Base-by-base conservation (phyloP, 92 coral and sea anemone genomes). In the Anthopleura xanthogrammica region DNA sequence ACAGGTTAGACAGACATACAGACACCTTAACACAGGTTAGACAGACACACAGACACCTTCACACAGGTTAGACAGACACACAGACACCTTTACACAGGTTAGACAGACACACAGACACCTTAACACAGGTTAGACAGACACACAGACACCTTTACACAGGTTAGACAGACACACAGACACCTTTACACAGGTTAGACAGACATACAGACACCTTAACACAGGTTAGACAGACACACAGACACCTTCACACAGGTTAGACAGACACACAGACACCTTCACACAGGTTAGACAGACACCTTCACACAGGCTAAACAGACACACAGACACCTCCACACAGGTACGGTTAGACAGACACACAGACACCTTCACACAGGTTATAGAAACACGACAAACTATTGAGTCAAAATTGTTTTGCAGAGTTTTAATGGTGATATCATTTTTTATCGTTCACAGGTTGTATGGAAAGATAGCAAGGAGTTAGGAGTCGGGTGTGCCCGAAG, bases 401-500 rank as follows among this genome's bases (percentile, higher is more conserved):
- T 29, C 36, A 29, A 29, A 29, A 29, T 29, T 54, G 16, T 54
- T 14, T 54, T 13, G 58, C 13, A 2, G 50, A 54, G 17, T 54
- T 14, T 14, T 5, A 9, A 54, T 54, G 16, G 58, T 54, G 14
- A 11, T 2, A 14, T 54, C 16, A 3, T 6, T 54, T 11, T 16
- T 7, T 50, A 77, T 20, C 40, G 29, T 86, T 19, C 10, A 43
- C 60, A 93, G 98, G 95, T 93, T 10, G 89, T 93, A 79, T 93
- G 98, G 98, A 88, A 85, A 65, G 84, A 83, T 79, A 89, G 92
- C 48, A 89, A 80, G 77, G 93, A 93, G 12, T 42, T 93, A 23
- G 98, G 98, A 3, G 73, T 93, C 10, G 98, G 95, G 16, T 93
- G 98, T 56, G 91, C 98, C 9, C 85, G 80, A 64, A 85, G 83